Evolutionary conservation across 2,797 vertebrate genomes (phyloP).

Genomic region (Catamblyrhynchus diadema): DNA sequence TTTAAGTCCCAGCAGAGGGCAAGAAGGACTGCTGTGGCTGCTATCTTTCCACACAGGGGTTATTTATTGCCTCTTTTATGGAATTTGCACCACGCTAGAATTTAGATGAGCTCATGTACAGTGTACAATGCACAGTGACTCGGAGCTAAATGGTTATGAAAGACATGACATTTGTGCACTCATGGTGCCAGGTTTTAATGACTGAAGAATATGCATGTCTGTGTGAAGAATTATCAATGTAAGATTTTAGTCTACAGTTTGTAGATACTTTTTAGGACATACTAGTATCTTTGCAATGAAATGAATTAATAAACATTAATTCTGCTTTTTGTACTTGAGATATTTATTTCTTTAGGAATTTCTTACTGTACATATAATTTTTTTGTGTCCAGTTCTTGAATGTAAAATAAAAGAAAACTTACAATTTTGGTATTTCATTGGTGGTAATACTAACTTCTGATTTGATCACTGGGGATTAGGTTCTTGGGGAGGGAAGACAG

Average conservation of each 20-base stretch:
- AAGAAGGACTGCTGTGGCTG: neutral
- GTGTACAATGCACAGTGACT: slow-evolving; percentile 10
- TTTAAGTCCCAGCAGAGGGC: neutral
- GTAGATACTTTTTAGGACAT: neutral
- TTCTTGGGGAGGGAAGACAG: neutral
- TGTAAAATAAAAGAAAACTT: neutral
- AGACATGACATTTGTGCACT: neutral
- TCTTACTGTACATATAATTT: neutral
- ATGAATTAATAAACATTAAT: neutral
- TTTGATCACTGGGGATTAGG: neutral
- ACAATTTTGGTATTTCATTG: neutral
- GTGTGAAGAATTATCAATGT: neutral
- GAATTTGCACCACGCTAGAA: neutral
- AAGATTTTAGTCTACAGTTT: neutral
- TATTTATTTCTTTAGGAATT: neutral
- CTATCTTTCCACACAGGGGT: neutral
- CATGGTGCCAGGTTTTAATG: slow-evolving; percentile 9
- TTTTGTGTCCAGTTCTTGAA: neutral
- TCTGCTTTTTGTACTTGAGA: neutral
- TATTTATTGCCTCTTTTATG: slow-evolving; percentile 30
- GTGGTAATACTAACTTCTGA: neutral
- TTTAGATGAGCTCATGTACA: slow-evolving; percentile 28
- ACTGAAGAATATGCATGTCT: neutral
- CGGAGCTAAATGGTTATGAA: neutral
- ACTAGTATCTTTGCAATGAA: neutral